Evolutionary conservation across 2,113 vertebrate species (phyloP), one percentile per base, ranked within the genome.

Genomic region (Craseonycteris thonglongyai): DNA sequence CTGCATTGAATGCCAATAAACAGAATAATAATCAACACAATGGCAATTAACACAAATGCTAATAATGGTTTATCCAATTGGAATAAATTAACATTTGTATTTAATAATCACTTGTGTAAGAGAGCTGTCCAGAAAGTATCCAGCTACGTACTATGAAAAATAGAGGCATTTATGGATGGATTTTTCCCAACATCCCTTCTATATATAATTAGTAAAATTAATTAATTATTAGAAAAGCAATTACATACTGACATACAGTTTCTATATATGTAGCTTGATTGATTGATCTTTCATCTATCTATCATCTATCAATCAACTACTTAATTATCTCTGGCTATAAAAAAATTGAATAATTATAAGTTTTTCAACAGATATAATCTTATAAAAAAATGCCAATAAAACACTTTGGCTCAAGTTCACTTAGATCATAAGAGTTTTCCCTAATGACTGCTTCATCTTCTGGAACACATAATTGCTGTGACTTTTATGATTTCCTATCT

Each of bases 21-120:
- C 66, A 93, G 65, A 86, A 79, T 94, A 14, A 1, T 30, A 92
- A 78, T 88, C 79, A 94, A 89, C 71, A 84, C 54, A 84, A 88
- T 78, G 54, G 4, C 78, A 92, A 61, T 95, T 76, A 95, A 63
- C 38, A 94, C 19, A 83, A 72, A 83, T 95, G 42, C 7, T 83
- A 74, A 68, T 63, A 82, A 82, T 78, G 14, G 13, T 49, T 86
- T 88, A 85, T 14, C 66, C 19, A 92, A 61, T 93, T 89, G n/a
- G 38, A 93, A 49, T 45, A 81, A 92, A 61, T 90, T 78, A 92
- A 66, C 35, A 86, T 78, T 94, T 78, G 6, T 7, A 47, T 86
- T 88, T 65, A 82, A 84, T 71, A 88, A 95, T 51, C 47, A 89
- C 19, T 78, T 88, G 5, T n/a, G n/a, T n/a, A n/a, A n/a, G n/a